A percentile compares a stretch with the other conserved stretches of the same genome.
phyloP scores from a whole-genome alignment of 2,113 vertebrate genomes.

The Aspidoscelis tigris region DNA sequence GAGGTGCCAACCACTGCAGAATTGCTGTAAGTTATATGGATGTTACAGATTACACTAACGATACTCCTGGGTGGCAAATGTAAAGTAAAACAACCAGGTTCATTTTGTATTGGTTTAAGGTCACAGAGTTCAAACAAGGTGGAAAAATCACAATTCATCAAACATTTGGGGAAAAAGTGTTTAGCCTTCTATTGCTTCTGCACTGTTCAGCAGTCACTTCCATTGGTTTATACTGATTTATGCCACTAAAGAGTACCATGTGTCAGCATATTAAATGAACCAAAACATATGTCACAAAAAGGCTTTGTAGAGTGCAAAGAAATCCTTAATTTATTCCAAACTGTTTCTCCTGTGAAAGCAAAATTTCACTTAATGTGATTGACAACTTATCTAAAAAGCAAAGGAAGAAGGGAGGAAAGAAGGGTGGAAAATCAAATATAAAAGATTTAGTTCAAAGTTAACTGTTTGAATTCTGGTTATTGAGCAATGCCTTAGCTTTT shows the following conservation, averaged over 20 bases:
- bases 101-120: not conserved
- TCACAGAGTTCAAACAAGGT: conserved; percentile 6
- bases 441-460: not conserved
- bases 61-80: not conserved
- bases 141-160: conserved; percentile 2
- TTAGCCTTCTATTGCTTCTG: not conserved
- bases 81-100: not conserved
- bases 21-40: not conserved
- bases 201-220: not conserved
- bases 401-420: conserved; percentile 13
- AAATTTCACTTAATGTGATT: not conserved
- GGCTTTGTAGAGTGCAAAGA: not conserved
- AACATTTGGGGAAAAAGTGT: conserved; percentile 1
- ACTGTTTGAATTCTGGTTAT: not conserved
- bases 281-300: conserved; percentile 14
- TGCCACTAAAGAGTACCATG: conserved; percentile 8
- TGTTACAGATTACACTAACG: not conserved
- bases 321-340: conserved; percentile 26
- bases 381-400: conserved; percentile 34
- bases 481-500: not conserved
- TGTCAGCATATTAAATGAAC: not conserved
- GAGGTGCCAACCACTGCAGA: no score
- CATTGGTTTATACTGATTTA: conserved; percentile 2
- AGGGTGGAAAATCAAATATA: not conserved
- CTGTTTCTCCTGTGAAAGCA: not conserved